Evolutionary conservation across 2,888 invertebrate species (phyloP), one percentile per base, ranked within the genome.

Genomic region (Drosophila hamatofila): DNA sequence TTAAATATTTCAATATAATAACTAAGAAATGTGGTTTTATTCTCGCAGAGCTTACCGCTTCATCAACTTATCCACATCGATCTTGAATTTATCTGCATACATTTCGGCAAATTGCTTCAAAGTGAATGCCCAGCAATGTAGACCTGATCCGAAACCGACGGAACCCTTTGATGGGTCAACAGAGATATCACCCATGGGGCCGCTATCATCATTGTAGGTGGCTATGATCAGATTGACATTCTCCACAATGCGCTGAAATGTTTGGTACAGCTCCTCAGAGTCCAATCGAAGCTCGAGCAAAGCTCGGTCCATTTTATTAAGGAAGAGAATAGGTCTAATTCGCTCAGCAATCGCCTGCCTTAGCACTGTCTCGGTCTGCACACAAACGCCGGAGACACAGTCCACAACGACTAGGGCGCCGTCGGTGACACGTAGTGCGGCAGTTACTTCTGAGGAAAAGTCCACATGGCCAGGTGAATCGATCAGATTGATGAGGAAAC

Each of bases 221-320:
- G 99, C 98, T 92, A 99, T 99, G 93, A 99, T 99, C 78, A 99
- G 99, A 94, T 99, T 99, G 57, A 99, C 98, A 92, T 98, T 99
- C 94, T 99, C 99, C 90, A 99, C 98, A 92, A 99, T 99, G 95
- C 99, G 97, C 94, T 98, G 98, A 96, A 99, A 99, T 90, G 98
- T 98, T 94, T 99, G 99, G 94, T 98, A 99, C 63, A 99, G 95
- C 92, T 98, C 98, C 93, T 99, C 99, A 79, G 97, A 96, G 78
- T 98, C 98, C 89, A 99, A 94, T 93, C 99, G 99, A 92, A 99
- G 94, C 93, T 99, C 99, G 44, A 99, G 95, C 71, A 99, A 95
- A 83, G 99, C 99, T 89, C 99, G 97, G 95, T 99, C 99, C 99
- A 99, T 99, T 94, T 99, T 99, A 97, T 99, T 99, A 99, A 99